Base-by-base conservation (phyloP, 2,888 invertebrate genomes). In the Amphiduros pacificus region DNA sequence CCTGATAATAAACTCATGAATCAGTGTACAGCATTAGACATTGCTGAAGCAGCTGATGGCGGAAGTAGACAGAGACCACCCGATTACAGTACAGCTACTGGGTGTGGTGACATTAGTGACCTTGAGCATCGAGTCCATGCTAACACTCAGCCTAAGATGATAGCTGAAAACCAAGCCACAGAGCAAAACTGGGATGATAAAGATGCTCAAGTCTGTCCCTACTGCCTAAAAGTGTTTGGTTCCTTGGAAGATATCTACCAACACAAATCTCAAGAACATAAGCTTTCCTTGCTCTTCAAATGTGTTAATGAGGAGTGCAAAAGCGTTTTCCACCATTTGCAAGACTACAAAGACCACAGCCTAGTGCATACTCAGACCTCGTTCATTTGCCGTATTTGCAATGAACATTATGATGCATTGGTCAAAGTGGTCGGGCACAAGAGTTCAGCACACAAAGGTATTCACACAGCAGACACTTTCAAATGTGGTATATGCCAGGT, bases 381-480 rank as follows among this genome's bases (percentile, higher is more conserved):
- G 20, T 66, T 66, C 61, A 68, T 68, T 22, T 68, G 68, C 56
- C n/a, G 26, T 20, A 17, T 63, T 14, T 68, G 68, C 52, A 68
- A 68, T 26, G 55, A 44, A 17, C 68, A 68, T 53, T 59, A 57
- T 27, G 41, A 50, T 2, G 51, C 55, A n/a, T 36, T 58, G 28
- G 32, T 24, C n/a, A 24, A 36, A 17, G 11, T 65, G 3, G 22
- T 49, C 6, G 31, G 40, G 14, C 65, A 65, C 55, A 65, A 63
- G 55, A 51, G 51, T 20, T 17, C 54, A 0, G 11, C 28, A 2
- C 65, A 65, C 41, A 52, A 63, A 0, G 26, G n/a, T 11, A 6
- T 32, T 6, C 20, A 48, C 44, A 17, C 11, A 1, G 5, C 11
- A 4, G 56, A 51, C 17, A 17, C 31, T 14, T 14, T 11, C 26